Percentiles rank a stretch among this genome's conserved stretches.
These are phyloP conservation scores for Sphaerodactylus townsendi DNA, from an alignment of 2,113 vertebrate genomes.

Conservation along the genomic window DNA sequence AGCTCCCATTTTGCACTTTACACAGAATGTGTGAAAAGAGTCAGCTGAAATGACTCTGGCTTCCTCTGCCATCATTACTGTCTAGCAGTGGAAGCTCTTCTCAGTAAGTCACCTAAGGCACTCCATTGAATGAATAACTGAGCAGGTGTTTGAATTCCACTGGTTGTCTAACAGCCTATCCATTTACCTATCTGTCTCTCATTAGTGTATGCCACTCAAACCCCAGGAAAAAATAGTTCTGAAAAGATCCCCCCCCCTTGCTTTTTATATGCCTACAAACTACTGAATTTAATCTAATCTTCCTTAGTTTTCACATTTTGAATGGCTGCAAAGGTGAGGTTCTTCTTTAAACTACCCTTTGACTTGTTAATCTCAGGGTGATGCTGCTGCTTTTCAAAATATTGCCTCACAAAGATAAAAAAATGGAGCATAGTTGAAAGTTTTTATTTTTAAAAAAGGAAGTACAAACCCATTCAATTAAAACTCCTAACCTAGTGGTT, in stretches of 20 bases:
- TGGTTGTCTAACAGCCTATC: neutral
- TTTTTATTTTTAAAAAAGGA: conserved; percentile 9
- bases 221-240: too few relatives aligned
- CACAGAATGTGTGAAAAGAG: neutral
- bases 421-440: conserved; percentile 17
- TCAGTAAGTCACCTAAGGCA: neutral
- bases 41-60: too few relatives aligned
- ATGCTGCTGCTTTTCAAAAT: conserved; percentile 23
- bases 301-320: neutral
- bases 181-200: neutral
- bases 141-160: neutral
- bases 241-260: too few relatives aligned
- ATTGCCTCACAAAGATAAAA: neutral
- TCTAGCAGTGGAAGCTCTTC: neutral
- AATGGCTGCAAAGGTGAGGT: neutral
- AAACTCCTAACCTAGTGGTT: conserved; percentile 62
- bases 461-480: conserved; percentile 63
- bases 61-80: neutral
- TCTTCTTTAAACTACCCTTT: neutral
- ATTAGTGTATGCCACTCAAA: neutral
- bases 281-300: too few relatives aligned
- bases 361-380: neutral
- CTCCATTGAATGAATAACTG: neutral
- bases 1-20: neutral
- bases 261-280: too few relatives aligned